Percentiles rank a stretch among this genome's conserved stretches.
Evolutionary conservation across 2,113 vertebrate species (phyloP).

Genomic region (Xyliphius kryptos): DNA sequence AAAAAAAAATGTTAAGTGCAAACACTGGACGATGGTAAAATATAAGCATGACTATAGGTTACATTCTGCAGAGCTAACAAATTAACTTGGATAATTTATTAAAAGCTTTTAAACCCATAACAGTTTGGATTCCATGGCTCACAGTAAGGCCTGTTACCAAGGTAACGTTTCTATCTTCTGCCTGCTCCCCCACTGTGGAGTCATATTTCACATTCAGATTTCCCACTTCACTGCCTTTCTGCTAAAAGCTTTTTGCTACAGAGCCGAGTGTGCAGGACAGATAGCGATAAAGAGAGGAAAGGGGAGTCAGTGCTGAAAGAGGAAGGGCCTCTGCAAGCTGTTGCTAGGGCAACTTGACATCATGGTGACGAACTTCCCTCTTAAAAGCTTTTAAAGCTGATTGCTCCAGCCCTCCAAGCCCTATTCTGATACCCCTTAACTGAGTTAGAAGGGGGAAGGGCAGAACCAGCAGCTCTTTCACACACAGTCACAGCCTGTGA

Average conservation of each 20-base stretch:
- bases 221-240: conserved; percentile 90
- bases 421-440: conserved; percentile 95
- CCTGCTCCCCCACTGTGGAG: conserved; percentile 46
- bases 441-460: conserved; percentile 80
- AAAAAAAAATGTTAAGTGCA: neutral
- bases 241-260: conserved; percentile 99
- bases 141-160: conserved; percentile 51
- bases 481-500: conserved; percentile 37
- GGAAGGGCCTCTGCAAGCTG: conserved; percentile 74
- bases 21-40: too few species aligned
- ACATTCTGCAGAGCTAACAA: neutral
- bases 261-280: conserved; percentile 50
- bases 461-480: conserved; percentile 49
- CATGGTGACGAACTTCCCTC: conserved; percentile 91
- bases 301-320: conserved; percentile 35
- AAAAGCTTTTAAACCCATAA: conserved; percentile 72
- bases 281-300: conserved; percentile 47
- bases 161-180: conserved; percentile 51
- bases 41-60: too few species aligned
- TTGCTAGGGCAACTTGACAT: conserved; percentile 98
- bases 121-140: conserved; percentile 48
- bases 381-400: conserved; percentile 99
- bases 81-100: conserved; percentile 40
- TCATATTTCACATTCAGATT: conserved; percentile 86
- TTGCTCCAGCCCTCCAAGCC: conserved; percentile 92